Evolutionary conservation across 1,140 invertebrate genomes (phyloP).

Genomic region (Metaphire vulgaris): DNA sequence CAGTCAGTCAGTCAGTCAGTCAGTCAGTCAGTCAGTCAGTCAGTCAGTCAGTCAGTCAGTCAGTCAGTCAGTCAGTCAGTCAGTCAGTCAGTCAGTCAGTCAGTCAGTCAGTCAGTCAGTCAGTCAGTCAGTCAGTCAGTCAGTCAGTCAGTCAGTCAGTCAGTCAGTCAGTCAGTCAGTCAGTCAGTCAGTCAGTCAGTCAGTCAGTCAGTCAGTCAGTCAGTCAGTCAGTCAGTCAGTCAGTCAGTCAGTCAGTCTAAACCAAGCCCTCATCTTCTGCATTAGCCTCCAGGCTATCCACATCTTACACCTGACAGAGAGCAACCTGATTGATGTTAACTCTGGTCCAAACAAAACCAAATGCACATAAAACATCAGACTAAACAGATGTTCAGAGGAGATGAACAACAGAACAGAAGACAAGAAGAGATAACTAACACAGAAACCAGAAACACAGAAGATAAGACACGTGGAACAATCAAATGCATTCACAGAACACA

Average conservation of each 20-base stretch:
- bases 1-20: not conserved
- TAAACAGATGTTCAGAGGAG: no score
- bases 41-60: constrained; percentile 9
- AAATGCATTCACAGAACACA: no score
- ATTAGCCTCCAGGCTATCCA: no score
- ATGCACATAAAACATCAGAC: no score
- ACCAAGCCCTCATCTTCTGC: no score
- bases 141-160: constrained; percentile 20
- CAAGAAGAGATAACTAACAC: no score
- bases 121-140: constrained; percentile 20
- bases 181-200: constrained; percentile 18
- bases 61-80: constrained; percentile 9
- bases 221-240: constrained; percentile 1
- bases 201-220: constrained; percentile 1
- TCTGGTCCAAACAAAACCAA: no score
- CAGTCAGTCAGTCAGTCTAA: constrained; percentile 7
- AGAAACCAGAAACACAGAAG: no score
- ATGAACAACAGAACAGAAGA: no score
- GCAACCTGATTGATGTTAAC: no score
- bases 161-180: constrained; percentile 18
- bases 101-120: not conserved
- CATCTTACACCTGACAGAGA: no score
- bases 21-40: constrained; percentile 3
- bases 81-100: constrained; percentile 6
- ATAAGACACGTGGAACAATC: no score